Percentiles rank a stretch among this genome's conserved stretches.
These are phyloP conservation scores for Saxicola maurus DNA, from an alignment of 2,797 vertebrate species.

Conservation along the genomic window DNA sequence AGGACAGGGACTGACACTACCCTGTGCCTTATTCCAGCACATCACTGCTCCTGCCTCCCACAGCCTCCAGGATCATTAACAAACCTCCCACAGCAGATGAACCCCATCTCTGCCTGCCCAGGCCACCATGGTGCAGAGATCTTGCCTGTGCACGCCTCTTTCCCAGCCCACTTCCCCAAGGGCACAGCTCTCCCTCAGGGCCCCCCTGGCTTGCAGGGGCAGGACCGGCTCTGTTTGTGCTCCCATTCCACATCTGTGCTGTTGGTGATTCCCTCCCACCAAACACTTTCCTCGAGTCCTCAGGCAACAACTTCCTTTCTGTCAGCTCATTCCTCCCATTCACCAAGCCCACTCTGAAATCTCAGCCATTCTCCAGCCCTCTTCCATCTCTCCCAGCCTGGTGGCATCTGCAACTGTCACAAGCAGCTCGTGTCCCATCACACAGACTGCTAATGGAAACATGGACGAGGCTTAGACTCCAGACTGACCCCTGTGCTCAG, in stretches of 20 bases:
- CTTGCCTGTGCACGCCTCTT: not conserved
- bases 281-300: not conserved
- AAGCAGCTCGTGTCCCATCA: not conserved
- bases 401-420: not conserved
- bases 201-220: not conserved
- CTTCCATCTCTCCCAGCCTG: not conserved
- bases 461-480: not conserved
- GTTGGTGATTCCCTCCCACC: not conserved
- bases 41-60: not conserved
- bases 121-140: not conserved
- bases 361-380: not conserved
- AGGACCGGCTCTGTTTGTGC: fast-evolving
- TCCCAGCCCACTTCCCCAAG: not conserved
- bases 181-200: not conserved
- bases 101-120: not conserved
- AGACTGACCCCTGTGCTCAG: not conserved
- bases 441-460: not conserved
- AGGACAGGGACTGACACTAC: not conserved
- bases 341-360: not conserved
- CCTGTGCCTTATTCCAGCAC: not conserved
- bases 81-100: not conserved
- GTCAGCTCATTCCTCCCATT: not conserved
- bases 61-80: not conserved
- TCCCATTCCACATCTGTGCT: not conserved
- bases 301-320: not conserved